Percentiles rank a stretch among this genome's conserved stretches.
These are phyloP conservation scores for Austrolebias charrua DNA, from an alignment of 2,797 vertebrate species.

Conservation along the genomic window DNA sequence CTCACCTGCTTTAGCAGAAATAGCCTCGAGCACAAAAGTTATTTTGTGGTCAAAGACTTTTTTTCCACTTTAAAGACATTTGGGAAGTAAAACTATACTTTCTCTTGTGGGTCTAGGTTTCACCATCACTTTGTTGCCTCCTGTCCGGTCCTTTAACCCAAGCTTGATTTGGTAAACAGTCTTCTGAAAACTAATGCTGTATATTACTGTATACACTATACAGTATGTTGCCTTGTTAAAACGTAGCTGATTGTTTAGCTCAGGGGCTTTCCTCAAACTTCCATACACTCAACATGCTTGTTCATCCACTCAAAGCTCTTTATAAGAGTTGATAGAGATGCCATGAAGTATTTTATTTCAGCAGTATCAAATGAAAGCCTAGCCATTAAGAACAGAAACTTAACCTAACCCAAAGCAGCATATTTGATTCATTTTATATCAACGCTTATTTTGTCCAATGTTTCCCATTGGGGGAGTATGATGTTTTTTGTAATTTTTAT, in stretches of 20 bases:
- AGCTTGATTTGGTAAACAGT: conserved; percentile 63
- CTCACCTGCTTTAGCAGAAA: conserved; percentile 71
- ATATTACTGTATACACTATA: too few relatives aligned
- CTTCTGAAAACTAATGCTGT: conserved; percentile 35
- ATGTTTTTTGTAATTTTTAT: too few relatives aligned
- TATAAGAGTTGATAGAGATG: too few relatives aligned
- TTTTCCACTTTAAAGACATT: conserved; percentile 68
- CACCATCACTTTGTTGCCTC: conserved; percentile 39
- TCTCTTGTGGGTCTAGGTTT: conserved; percentile 57
- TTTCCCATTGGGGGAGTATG: too few relatives aligned
- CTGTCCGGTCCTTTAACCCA: conserved; percentile 40
- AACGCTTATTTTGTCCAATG: too few relatives aligned
- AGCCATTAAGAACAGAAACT: neutral
- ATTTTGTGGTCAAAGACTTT: conserved; percentile 71
- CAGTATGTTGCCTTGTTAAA: conserved; percentile 13
- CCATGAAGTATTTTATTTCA: too few relatives aligned
- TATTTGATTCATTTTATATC: too few relatives aligned
- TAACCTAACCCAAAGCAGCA: neutral
- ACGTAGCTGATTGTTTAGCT: too few relatives aligned
- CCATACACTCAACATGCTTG: too few relatives aligned
- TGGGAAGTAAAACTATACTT: conserved; percentile 74
- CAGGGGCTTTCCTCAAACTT: too few relatives aligned
- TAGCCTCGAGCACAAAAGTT: conserved; percentile 69
- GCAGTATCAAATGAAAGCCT: too few relatives aligned
- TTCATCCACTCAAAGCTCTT: too few relatives aligned